Conservation (phyloP, 2,888 invertebrate genomes). For the Phanerotoma sp. region DNA sequence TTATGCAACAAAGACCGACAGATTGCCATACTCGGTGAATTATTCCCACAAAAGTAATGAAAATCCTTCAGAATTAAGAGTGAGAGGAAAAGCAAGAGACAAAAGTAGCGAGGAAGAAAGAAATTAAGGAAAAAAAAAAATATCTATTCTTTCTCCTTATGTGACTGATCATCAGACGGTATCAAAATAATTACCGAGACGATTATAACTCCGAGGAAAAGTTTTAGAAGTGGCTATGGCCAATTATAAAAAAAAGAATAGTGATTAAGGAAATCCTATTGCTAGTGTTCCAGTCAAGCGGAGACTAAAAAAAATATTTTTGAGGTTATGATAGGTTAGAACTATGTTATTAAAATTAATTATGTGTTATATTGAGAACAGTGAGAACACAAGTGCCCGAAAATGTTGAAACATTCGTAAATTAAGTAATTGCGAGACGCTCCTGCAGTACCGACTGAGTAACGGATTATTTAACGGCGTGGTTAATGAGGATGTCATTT, state of each 20-base stretch:
- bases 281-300: too few relatives aligned
- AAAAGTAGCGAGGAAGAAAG: slow-evolving; percentile 3
- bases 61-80: background rate
- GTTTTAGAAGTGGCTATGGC: background rate
- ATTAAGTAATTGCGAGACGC: too few relatives aligned
- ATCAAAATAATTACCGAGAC: slow-evolving; percentile 3
- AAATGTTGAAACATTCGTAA: too few relatives aligned
- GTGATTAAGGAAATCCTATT: background rate
- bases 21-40: slow-evolving; percentile 12
- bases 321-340: too few relatives aligned
- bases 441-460: too few relatives aligned
- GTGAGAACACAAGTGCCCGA: too few relatives aligned
- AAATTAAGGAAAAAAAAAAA: background rate
- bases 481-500: too few relatives aligned
- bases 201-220: background rate
- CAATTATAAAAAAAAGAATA: background rate
- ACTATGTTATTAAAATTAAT: too few relatives aligned
- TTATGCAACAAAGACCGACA: slow-evolving; percentile 33
- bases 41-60: slow-evolving; percentile 22
- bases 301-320: too few relatives aligned
- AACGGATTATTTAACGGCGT: too few relatives aligned
- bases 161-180: background rate
- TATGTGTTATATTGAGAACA: too few relatives aligned
- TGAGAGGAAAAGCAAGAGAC: background rate
- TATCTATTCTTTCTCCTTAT: background rate